Conservation (phyloP, 2,888 invertebrate species). For the Pecten maximus region DNA sequence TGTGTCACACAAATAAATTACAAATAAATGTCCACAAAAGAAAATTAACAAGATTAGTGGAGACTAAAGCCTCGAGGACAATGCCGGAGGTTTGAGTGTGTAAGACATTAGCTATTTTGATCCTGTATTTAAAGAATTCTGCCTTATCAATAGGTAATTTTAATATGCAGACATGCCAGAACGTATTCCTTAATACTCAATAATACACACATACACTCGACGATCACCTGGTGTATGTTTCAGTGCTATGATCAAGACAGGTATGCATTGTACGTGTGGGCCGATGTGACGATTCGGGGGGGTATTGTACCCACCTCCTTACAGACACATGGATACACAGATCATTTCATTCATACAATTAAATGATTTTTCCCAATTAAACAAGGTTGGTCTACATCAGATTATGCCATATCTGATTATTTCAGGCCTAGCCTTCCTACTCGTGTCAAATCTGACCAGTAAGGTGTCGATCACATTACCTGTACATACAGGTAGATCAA, state of each 20-base stretch:
- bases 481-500: conserved; percentile 2
- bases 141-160: conserved; percentile 31
- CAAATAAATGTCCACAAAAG: background rate
- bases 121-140: conserved; percentile 14
- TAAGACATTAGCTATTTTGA: conserved; percentile 35
- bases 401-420: background rate
- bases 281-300: background rate
- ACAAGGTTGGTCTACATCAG: conserved; percentile 22
- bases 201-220: background rate
- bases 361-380: conserved; percentile 4
- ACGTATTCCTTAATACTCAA: conserved; percentile 15
- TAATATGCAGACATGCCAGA: conserved; percentile 17
- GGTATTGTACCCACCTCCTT: background rate
- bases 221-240: conserved; percentile 1
- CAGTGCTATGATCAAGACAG: background rate
- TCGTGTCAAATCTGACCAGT: background rate
- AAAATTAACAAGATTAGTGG: background rate
- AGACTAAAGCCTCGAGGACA: background rate
- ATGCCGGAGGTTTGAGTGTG: background rate
- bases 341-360: conserved; percentile 9
- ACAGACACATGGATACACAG: background rate
- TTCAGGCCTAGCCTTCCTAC: background rate
- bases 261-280: conserved; percentile 5
- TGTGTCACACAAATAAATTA: background rate
- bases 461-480: background rate